Base-by-base conservation (phyloP, 1,140 invertebrate species). In the Hyphantria cunea region DNA sequence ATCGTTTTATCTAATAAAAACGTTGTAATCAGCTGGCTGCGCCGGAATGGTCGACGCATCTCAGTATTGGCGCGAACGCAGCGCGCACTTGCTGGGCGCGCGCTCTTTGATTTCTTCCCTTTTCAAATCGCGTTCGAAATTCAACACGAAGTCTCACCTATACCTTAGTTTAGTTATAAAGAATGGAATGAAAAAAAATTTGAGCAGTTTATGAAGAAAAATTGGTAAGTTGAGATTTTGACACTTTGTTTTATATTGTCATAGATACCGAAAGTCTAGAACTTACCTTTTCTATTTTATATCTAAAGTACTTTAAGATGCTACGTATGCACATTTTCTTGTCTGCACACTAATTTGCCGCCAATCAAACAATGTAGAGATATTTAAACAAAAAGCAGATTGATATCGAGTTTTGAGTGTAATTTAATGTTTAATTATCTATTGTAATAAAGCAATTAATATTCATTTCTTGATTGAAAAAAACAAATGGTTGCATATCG, bases 51-150 rank as follows among this genome's bases (percentile, higher is more conserved):
- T 15, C 11, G 13, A 58, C 59, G 50, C 70, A 73, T 76, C 72
- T 76, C 15, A 58, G 80, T 82, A 66, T 78, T 76, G 73, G 77
- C 76, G 76, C 77, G 77, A 76, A 81, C 73, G 64, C 64, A 61
- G 80, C 65, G 75, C 72, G 72, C 72, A 73, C 76, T 76, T 58
- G 68, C 65, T 73, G 70, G 53, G 49, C 49, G 63, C 44, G 48
- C 37, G 59, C 66, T 37, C 48, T 58, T 47, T 58, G 56, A 73
- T 75, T 75, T 76, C 53, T 68, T 68, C 61, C 67, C 61, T 62
- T 68, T 72, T 73, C 55, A 12, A 42, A 56, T 33, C 14, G 44
- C 33, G 47, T 63, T 67, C 61, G 45, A 32, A 64, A 53, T 66
- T 41, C 44, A 33, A 53, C n/a, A 15, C 56, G 48, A 17, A 59